Percentiles rank a stretch among this genome's conserved stretches.
Conservation (phyloP, 2,113 vertebrate genomes). For the Ia io region DNA sequence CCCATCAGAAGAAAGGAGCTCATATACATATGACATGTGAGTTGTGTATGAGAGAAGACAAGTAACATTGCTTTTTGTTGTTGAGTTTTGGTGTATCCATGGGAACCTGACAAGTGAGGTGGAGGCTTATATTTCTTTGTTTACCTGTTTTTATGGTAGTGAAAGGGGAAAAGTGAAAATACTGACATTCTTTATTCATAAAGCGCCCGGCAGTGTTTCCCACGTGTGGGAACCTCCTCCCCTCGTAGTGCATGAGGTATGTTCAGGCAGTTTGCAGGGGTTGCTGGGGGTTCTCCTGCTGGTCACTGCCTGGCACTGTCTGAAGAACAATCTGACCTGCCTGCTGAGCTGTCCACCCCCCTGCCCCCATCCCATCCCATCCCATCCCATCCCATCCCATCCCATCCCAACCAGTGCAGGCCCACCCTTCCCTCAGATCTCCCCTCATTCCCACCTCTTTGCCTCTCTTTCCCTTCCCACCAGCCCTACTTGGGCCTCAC, state of each 20-base stretch:
- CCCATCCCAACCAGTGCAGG: background rate
- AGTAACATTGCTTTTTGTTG: background rate
- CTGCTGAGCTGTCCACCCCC: background rate
- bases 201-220: background rate
- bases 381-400: no score
- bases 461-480: background rate
- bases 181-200: background rate
- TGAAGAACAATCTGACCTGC: background rate
- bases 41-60: background rate
- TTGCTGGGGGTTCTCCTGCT: background rate
- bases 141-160: background rate
- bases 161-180: background rate
- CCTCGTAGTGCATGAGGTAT: background rate
- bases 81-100: background rate
- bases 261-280: background rate
- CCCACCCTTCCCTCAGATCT: background rate
- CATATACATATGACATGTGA: background rate
- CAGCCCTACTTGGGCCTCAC: background rate
- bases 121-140: background rate
- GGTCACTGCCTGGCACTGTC: background rate
- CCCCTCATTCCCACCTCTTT: background rate
- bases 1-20: background rate
- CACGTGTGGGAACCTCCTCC: rapidly evolving
- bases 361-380: background rate
- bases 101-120: background rate